phyloP scores from a whole-genome alignment of 1,140 invertebrate genomes.

The Augochlora pura region DNA sequence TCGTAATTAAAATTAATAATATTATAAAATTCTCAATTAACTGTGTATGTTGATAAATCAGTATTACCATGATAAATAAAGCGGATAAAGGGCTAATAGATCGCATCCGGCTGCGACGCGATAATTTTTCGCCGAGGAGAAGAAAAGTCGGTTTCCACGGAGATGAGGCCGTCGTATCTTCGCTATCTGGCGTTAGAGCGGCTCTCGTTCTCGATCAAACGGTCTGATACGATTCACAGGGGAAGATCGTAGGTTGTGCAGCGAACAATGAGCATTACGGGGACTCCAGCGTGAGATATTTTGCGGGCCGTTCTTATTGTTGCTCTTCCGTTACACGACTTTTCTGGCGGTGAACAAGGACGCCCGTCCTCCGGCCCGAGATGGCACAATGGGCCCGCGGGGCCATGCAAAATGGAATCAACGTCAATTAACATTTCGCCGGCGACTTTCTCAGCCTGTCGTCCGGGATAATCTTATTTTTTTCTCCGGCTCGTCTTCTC shows the following conservation, averaged over 20 bases:
- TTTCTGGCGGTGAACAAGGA: slow-evolving; percentile 53
- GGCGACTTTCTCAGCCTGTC: slow-evolving; percentile 15
- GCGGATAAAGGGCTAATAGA: too few species aligned
- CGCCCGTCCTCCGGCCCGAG: slow-evolving; percentile 13
- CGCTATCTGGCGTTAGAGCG: slow-evolving; percentile 8
- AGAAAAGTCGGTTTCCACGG: slow-evolving; percentile 52
- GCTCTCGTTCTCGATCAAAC: slow-evolving; percentile 54
- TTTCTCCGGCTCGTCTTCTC: not conserved
- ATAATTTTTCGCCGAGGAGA: slow-evolving; percentile 3
- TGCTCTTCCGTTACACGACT: slow-evolving; percentile 59
- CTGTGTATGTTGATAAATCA: too few species aligned
- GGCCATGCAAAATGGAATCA: slow-evolving; percentile 2
- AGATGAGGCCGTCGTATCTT: slow-evolving; percentile 3
- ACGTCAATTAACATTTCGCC: slow-evolving; percentile 37
- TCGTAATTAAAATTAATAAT: too few species aligned
- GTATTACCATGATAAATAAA: too few species aligned
- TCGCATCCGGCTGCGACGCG: not conserved
- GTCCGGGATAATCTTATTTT: slow-evolving; percentile 22
- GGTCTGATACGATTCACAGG: slow-evolving; percentile 56
- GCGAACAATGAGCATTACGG: slow-evolving; percentile 60
- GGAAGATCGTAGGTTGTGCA: slow-evolving; percentile 51
- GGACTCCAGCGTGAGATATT: slow-evolving; percentile 58
- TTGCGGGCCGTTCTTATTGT: slow-evolving; percentile 55
- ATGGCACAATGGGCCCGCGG: not conserved
- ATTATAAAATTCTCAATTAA: too few species aligned